Evolutionary conservation across 2,888 invertebrate species (phyloP).

Genomic region (Drosophila ezoana): DNA sequence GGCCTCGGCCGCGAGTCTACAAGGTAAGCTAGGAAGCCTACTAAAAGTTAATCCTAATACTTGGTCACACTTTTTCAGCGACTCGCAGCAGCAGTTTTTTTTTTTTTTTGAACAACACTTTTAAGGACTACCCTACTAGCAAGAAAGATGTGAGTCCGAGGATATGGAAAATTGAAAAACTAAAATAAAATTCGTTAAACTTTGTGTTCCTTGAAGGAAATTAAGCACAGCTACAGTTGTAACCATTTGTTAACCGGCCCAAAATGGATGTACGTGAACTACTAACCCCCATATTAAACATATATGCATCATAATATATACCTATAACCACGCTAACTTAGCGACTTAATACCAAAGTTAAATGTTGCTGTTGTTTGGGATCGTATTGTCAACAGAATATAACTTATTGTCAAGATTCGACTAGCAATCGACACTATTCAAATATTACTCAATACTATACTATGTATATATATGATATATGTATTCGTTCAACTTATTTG

Average conservation of each 20-base stretch:
- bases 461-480: slow-evolving; percentile 1
- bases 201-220: slow-evolving; percentile 14
- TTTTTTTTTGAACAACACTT: background rate
- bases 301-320: slow-evolving; percentile 6
- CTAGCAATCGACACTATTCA: slow-evolving; percentile 18
- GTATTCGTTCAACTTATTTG: slow-evolving; percentile 10
- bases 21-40: too few species aligned
- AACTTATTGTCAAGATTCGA: slow-evolving; percentile 42
- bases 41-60: background rate
- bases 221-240: slow-evolving; percentile 33
- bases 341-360: slow-evolving; percentile 60
- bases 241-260: slow-evolving; percentile 10
- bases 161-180: background rate
- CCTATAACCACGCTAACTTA: slow-evolving; percentile 26
- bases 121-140: slow-evolving; percentile 58
- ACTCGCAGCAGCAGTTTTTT: background rate
- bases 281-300: slow-evolving; percentile 7
- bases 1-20: too few species aligned
- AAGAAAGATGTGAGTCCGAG: slow-evolving; percentile 41
- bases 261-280: slow-evolving; percentile 13
- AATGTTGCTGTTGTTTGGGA: slow-evolving; percentile 79
- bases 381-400: slow-evolving; percentile 72
- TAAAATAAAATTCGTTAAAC: too few species aligned
- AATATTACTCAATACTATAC: slow-evolving; percentile 8
- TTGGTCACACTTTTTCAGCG: background rate